Base-by-base conservation (phyloP, 2,888 invertebrate species). In the Smittia sp. region DNA sequence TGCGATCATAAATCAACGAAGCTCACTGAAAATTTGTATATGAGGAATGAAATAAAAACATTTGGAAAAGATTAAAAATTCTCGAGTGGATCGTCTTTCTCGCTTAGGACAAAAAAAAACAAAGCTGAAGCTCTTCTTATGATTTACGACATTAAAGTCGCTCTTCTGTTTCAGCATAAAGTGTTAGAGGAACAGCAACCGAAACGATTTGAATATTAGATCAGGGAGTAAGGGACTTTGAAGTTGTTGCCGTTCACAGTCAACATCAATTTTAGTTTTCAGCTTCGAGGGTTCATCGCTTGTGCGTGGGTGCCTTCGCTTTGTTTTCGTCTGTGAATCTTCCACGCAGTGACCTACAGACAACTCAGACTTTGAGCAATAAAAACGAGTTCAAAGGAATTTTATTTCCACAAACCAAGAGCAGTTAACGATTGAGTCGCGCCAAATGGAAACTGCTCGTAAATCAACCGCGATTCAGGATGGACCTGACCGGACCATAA, bases 1-100 rank as follows among this genome's bases (percentile, higher is more conserved):
- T 68, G 46, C 52, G 11, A 68, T 68, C 46, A 46, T 68, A 68
- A 68, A 68, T 68, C 52, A 68, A 46, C 52, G 52, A 13, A 15
- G 18, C 32, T 32, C 32, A 32, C 41, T 13, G n/a, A 22, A 68
- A 68, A 68, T 66, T 66, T 66, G 66, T 66, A 66, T 32, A 46
- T 13, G 20, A 68, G 22, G 25, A 25, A 46, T 22, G 20, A 25
- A 46, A n/a, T 46, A 68, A 68, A 41, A 68, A 46, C 38, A 52
- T 1, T 1, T 22, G 9, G 13, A 32, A 66, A 66, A 38, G 20
- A 38, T 15, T 39, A 46, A 15, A 46, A 46, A 46, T 68, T 52
- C 32, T 52, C 52, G 25, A 68, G 68, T 68, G 68, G 68, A 68
- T 32, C 32, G 32, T 32, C 32, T 32, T 32, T 32, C 32, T 32